Evolutionary conservation across 2,888 invertebrate genomes (phyloP).

Genomic region (Proisotoma minuta): DNA sequence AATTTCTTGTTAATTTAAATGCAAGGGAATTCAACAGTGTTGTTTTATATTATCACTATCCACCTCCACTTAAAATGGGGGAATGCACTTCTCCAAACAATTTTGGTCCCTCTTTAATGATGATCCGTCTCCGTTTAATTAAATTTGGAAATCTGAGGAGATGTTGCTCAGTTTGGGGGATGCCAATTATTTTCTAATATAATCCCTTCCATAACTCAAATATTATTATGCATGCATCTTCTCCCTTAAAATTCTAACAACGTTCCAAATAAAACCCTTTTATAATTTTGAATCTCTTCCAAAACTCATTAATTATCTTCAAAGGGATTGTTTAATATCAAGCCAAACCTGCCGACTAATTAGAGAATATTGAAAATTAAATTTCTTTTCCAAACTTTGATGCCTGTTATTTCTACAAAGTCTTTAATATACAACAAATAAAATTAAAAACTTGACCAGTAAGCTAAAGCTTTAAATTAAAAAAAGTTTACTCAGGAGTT

Average conservation of each 20-base stretch:
- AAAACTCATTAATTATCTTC: conserved; percentile 10
- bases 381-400: not conserved
- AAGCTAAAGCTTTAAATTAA: too few species aligned
- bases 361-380: not conserved
- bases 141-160: conserved; percentile 9
- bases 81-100: too few species aligned
- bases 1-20: too few species aligned
- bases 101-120: conserved; percentile 6
- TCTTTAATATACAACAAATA: too few species aligned
- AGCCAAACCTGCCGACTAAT: not conserved
- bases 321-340: not conserved
- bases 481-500: too few species aligned
- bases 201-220: not conserved
- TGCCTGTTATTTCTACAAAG: too few species aligned
- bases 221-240: too few species aligned
- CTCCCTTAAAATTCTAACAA: not conserved
- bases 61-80: too few species aligned
- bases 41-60: too few species aligned
- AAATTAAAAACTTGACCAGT: too few species aligned
- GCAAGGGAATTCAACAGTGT: too few species aligned
- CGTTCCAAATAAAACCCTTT: not conserved
- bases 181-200: conserved; percentile 7
- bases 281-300: not conserved
- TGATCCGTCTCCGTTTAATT: conserved; percentile 9
- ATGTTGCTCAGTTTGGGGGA: not conserved